Evolutionary conservation across 2,888 invertebrate genomes (phyloP), one percentile per base, ranked within the genome.

Genomic region (Hirtodrosophila confusa): DNA sequence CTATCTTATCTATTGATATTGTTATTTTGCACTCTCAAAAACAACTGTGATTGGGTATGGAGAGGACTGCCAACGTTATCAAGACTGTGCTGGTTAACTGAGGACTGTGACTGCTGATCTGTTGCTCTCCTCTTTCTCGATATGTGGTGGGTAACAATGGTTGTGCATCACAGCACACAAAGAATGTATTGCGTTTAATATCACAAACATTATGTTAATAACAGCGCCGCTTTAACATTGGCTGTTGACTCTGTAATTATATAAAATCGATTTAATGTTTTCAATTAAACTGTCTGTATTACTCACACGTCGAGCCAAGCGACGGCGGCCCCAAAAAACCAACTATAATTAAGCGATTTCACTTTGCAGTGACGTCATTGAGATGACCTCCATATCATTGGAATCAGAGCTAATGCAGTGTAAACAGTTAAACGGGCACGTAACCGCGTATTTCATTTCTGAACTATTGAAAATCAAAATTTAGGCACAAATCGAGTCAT

Each of bases 331-430:
- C 37, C 29, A 69, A 57, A 41, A 56, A 35, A 45, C 27, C 43
- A 47, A 65, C 66, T 62, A 57, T 53, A 75, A 71, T 61, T 72
- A 12, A 33, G 45, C 62, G 80, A 84, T 84, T 86, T 82, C 80
- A 82, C 84, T 86, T 78, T 75, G 60, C 1, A 43, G 51, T 82
- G 85, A 86, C 75, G 82, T 82, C 84, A 82, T 86, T 67, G 24
- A 48, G 75, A 57, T 69, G 75, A 80, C 67, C 72, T 66, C 57
- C 54, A 57, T 71, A 54, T 43, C 61, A 37, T 33, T 23, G 45
- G 43, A 27, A 27, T 27, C 27, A 5, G 27, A 27, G 27, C 27
- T 27, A 2, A 36, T 48, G 27, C 9, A 40, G 17, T 9, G 24
- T 54, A 47, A 48, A 64, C 53, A 53, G 64, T 69, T 64, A 36